Conservation (phyloP, 2,888 invertebrate genomes). For the Strigamia transsilvanica region DNA sequence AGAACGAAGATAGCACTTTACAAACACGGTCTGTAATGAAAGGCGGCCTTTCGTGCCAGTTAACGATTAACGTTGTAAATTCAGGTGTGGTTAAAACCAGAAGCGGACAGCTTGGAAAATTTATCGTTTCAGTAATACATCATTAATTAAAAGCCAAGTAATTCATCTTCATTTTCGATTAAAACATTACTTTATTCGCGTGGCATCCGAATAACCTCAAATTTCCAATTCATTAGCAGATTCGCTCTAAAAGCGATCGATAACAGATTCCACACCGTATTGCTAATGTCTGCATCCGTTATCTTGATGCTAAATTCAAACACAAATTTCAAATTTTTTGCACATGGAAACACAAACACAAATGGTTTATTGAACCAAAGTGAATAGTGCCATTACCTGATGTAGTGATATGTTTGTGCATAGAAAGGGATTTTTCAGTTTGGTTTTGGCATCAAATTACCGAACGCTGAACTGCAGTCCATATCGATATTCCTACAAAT, state of each 20-base stretch:
- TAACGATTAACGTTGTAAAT: slow-evolving; percentile 35
- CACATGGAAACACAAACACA: too few relatives aligned
- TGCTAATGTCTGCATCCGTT: too few relatives aligned
- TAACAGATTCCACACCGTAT: not conserved
- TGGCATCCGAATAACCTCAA: slow-evolving; percentile 13
- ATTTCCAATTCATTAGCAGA: slow-evolving; percentile 18
- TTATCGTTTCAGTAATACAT: slow-evolving; percentile 42
- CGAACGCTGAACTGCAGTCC: too few relatives aligned
- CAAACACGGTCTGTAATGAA: not conserved
- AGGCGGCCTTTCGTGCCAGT: not conserved
- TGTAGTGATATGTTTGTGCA: not conserved
- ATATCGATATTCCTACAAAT: too few relatives aligned
- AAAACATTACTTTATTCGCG: slow-evolving; percentile 20
- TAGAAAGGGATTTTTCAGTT: too few relatives aligned
- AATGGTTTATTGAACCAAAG: too few relatives aligned
- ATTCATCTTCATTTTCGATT: slow-evolving; percentile 48
- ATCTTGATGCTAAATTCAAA: not conserved
- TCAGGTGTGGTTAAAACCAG: slow-evolving; percentile 28
- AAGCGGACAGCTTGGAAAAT: slow-evolving; percentile 29
- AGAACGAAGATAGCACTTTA: not conserved
- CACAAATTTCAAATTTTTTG: too few relatives aligned
- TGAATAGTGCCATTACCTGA: too few relatives aligned
- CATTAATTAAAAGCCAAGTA: slow-evolving; percentile 42
- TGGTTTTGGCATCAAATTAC: too few relatives aligned
- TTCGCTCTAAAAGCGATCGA: not conserved